Evolutionary conservation across 2,888 invertebrate species (phyloP).

Genomic region (Pteria penguin): DNA sequence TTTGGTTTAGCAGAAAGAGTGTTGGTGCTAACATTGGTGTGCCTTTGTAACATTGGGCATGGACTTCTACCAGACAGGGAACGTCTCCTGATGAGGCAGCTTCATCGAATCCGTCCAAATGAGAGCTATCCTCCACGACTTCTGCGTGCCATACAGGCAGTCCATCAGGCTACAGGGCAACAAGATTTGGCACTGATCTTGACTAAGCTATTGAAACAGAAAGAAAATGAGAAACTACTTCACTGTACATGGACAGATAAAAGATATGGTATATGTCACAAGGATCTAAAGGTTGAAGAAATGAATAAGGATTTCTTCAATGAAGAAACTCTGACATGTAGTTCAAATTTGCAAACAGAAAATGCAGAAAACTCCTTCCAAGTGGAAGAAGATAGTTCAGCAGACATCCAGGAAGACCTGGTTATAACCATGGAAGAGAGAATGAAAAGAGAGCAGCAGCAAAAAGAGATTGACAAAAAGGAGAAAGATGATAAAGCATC

Average conservation of each 20-base stretch:
- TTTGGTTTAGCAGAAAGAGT: constrained; percentile 57
- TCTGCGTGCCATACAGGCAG: constrained; percentile 22
- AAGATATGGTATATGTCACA: constrained; percentile 15
- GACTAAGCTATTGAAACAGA: constrained; percentile 34
- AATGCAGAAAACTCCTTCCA: background rate
- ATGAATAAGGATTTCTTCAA: constrained; percentile 1
- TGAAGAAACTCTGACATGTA: background rate
- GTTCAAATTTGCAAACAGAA: too few species aligned
- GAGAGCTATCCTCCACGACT: constrained; percentile 48
- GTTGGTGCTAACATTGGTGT: constrained; percentile 53
- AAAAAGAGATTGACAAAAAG: constrained; percentile 20
- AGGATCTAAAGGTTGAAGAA: background rate
- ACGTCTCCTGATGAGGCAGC: constrained; percentile 38
- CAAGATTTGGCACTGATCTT: constrained; percentile 44
- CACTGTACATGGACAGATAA: constrained; percentile 44
- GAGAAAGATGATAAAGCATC: constrained; percentile 35
- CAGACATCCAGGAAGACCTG: constrained; percentile 39
- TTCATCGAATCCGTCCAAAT: constrained; percentile 40
- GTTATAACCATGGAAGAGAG: constrained; percentile 47
- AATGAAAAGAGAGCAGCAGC: constrained; percentile 40
- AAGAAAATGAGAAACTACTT: constrained; percentile 43
- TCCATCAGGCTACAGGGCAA: constrained; percentile 43
- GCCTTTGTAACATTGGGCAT: constrained; percentile 59
- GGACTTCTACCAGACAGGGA: constrained; percentile 46
- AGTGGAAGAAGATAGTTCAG: background rate